Conservation (phyloP, 2,113 vertebrate species). For the Willisornis vidua region DNA sequence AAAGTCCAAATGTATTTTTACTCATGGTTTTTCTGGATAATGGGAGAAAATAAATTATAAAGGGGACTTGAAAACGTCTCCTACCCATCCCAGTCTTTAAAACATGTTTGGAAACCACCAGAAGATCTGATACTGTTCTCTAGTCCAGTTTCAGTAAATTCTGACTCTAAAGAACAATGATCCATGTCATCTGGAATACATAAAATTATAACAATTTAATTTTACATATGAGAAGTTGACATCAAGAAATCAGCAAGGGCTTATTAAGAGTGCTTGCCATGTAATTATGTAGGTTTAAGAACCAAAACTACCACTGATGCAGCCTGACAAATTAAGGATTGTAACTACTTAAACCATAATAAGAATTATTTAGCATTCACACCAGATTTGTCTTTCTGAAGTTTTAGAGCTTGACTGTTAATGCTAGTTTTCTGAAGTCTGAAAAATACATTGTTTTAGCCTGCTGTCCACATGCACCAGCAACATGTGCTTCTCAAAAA, state of each 20-base stretch:
- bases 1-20: background rate
- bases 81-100: conserved; percentile 67
- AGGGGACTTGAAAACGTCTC: background rate
- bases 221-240: background rate
- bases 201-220: background rate
- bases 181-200: conserved; percentile 45
- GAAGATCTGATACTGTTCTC: conserved; percentile 16
- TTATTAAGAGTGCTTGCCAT: background rate
- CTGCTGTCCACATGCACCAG: background rate
- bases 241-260: background rate
- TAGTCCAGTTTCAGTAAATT: conserved; percentile 14
- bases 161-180: conserved; percentile 20
- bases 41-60: background rate
- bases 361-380: background rate
- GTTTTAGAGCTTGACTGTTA: background rate
- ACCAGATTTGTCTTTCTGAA: background rate
- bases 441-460: background rate
- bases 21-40: background rate
- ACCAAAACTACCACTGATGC: background rate
- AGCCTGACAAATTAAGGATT: background rate
- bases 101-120: conserved; percentile 28
- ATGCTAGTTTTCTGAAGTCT: background rate
- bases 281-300: background rate
- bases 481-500: background rate
- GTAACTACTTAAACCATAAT: background rate